Base-by-base conservation (phyloP, 2,888 invertebrate genomes). In the Heteromurus nitidus region DNA sequence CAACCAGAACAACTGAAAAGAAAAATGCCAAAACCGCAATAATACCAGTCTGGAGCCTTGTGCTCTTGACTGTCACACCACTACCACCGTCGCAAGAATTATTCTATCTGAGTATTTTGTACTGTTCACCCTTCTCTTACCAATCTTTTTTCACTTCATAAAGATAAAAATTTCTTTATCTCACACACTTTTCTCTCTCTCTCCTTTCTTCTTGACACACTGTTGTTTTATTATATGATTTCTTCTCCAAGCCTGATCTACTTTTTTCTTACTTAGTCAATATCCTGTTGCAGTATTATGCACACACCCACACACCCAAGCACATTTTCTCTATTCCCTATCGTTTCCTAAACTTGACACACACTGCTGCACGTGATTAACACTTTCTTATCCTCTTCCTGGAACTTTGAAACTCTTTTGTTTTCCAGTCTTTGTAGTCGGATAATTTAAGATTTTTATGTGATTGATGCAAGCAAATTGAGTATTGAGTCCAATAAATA, bases 11-110 rank as follows among this genome's bases (percentile, higher is more conserved):
- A 64, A 62, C 73, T 28, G 64, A 5, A 36, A 36, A 36, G 13
- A 74, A 74, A 74, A 75, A 76, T 76, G 75, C 75, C 24, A 76
- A 67, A 53, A 42, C 36, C 24, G 44, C n/a, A n/a, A n/a, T 65
- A 47, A 26, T 22, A 47, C 73, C 73, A 55, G 3, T 53, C 50
- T 31, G 44, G 42, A 24, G 55, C 26, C 13, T 2, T 44, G 13
- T 26, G 3, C 26, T 2, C 26, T 24, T 55, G 26, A 55, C 24
- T 55, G 55, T 5, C 2, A 26, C n/a, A 20, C 58, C 20, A 65
- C 75, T 24, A 26, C 47, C 53, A 55, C 55, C 55, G 65, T 20
- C 47, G 22, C 47, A 31, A 30, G 60, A 58, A 42, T 36, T 47
- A 31, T 62, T 26, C 44, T n/a, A 42, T 11, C 28, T 20, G 47